Percentiles rank a stretch among this genome's conserved stretches.
These are phyloP conservation scores for Amphipyra berbera DNA, from an alignment of 2,888 invertebrate species.

Conservation along the genomic window DNA sequence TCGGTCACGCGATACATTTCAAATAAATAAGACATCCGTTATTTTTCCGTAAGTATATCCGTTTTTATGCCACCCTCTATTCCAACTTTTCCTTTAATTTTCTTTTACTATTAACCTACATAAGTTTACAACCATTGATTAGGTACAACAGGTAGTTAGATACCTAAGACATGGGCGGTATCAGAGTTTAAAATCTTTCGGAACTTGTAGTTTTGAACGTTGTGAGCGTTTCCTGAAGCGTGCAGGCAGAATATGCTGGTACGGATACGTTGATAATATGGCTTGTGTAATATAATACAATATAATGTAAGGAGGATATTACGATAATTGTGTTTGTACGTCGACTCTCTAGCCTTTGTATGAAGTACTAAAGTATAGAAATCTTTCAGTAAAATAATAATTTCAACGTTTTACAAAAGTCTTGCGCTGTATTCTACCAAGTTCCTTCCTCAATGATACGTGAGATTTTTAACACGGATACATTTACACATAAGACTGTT, in stretches of 20 bases:
- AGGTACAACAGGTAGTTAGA: constrained; percentile 43
- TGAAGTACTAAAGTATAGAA: too few species aligned
- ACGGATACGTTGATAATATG: constrained; percentile 23
- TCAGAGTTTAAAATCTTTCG: constrained; percentile 45
- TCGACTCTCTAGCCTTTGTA: too few species aligned
- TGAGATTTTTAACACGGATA: too few species aligned
- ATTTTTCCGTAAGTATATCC: constrained; percentile 12
- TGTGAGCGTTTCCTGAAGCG: constrained; percentile 42
- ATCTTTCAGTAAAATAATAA: too few species aligned
- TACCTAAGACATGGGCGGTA: constrained; percentile 27
- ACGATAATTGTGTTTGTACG: not conserved
- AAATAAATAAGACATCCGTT: constrained; percentile 31
- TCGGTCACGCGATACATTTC: constrained; percentile 27
- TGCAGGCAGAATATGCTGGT: constrained; percentile 16
- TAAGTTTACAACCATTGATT: constrained; percentile 29
- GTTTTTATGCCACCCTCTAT: not conserved
- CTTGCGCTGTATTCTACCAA: too few species aligned
- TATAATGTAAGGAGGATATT: constrained; percentile 10
- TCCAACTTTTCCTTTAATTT: constrained; percentile 16
- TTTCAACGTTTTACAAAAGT: too few species aligned
- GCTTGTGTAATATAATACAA: constrained; percentile 12
- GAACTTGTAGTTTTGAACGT: constrained; percentile 30
- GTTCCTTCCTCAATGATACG: too few species aligned
- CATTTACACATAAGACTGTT: too few species aligned
- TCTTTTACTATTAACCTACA: constrained; percentile 13